These are phyloP conservation scores for Cyrtonyx montezumae DNA, from an alignment of 2,113 vertebrate genomes.

Conservation along the genomic window DNA sequence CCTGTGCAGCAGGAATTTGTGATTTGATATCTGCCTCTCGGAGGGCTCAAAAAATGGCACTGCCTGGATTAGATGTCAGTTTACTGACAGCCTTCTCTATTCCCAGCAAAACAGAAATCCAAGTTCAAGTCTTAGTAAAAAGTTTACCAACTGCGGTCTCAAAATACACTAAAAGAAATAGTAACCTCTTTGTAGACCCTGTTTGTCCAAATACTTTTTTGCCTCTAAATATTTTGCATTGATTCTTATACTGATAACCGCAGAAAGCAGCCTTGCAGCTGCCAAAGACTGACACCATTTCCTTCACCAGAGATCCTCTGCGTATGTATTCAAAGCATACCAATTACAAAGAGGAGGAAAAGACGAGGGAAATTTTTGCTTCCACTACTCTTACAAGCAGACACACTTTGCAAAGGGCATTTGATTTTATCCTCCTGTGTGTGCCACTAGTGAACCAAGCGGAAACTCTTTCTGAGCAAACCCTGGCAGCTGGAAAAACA, in stretches of 20 bases:
- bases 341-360: not conserved
- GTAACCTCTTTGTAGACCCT: not conserved
- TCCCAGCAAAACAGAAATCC: not conserved
- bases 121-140: not conserved
- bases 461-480: not conserved
- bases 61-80: not conserved
- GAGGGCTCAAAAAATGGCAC: not conserved
- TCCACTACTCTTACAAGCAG: not conserved
- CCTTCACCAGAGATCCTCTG: not conserved
- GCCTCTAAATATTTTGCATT: not conserved
- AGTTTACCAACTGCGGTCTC: not conserved
- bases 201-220: not conserved
- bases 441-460: not conserved
- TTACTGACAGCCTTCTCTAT: not conserved
- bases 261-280: not conserved
- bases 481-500: not conserved
- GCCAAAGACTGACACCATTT: not conserved
- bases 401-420: not conserved
- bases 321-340: fast-evolving
- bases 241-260: not conserved
- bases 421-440: not conserved
- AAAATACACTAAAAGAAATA: not conserved
- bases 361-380: not conserved
- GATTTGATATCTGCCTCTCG: not conserved
- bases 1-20: not conserved